A percentile compares a stretch with the other conserved stretches of the same genome.
phyloP scores from a whole-genome alignment of 2,888 invertebrate genomes.

The Nymphalis urticae region DNA sequence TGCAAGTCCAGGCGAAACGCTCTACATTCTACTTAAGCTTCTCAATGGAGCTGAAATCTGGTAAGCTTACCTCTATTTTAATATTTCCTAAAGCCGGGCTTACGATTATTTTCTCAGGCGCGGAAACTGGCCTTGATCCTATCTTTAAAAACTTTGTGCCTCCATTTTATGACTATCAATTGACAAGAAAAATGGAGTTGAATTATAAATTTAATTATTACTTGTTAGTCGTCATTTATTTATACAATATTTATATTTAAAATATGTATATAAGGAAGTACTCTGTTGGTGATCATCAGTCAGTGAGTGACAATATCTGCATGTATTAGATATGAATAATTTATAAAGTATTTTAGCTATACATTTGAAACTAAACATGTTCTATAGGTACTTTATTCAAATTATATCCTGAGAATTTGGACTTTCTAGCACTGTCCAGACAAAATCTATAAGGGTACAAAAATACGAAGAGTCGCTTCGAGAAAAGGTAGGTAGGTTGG shows the following conservation, averaged over 20 bases:
- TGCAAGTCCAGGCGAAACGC: slow-evolving; percentile 32
- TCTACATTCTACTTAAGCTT: slow-evolving; percentile 38
- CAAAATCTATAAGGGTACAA: too few species aligned
- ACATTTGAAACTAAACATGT: too few species aligned
- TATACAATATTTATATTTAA: neutral
- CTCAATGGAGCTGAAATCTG: slow-evolving; percentile 38
- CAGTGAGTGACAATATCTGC: too few species aligned
- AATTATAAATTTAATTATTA: neutral
- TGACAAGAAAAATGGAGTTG: neutral
- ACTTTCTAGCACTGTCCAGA: too few species aligned
- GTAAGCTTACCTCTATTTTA: slow-evolving; percentile 37
- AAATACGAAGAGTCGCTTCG: too few species aligned
- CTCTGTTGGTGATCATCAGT: too few species aligned
- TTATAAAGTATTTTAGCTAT: too few species aligned
- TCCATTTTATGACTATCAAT: slow-evolving; percentile 21
- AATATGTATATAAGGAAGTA: too few species aligned
- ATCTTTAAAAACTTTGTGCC: slow-evolving; percentile 31
- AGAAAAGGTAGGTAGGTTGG: too few species aligned
- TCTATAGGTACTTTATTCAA: too few species aligned
- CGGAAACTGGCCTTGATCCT: slow-evolving; percentile 28
- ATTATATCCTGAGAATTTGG: too few species aligned
- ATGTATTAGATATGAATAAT: too few species aligned
- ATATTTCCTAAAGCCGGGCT: slow-evolving; percentile 34
- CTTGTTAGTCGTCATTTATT: neutral
- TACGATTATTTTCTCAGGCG: slow-evolving; percentile 33